Evolutionary conservation across 1,140 invertebrate species (phyloP), one percentile per base, ranked within the genome.

Genomic region (Apocrypta bakeri): DNA sequence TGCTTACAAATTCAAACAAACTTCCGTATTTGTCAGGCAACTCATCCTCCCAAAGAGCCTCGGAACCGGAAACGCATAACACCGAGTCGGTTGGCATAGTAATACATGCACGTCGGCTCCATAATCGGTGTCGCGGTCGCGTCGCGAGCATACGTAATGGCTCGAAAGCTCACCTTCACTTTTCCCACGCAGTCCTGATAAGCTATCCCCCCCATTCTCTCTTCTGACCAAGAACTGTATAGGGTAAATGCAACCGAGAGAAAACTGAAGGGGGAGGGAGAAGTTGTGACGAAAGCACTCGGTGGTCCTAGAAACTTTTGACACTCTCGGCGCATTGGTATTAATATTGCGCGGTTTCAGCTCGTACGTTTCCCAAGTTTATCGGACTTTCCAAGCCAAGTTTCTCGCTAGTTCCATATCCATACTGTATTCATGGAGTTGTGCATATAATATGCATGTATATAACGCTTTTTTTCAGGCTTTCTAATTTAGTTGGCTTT

Each of bases 281-380:
- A 56, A 66, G 27, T 66, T 27, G 25, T 21, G 72, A 2, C 14
- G 17, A 56, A 81, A 75, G 33, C 80, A 75, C 72, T 69, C 37
- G 74, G 66, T 2, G 69, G 66, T 56, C 29, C 82, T 81, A 25
- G 27, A 85, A 88, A 87, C 86, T 88, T 88, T 85, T 87, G 86
- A 87, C 84, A 85, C 85, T 84, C 82, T 86, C 80, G 64, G 84
- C 48, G 21, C 86, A 87, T 87, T 87, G 86, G 86, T 88, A 88
- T 88, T 88, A 88, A 88, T 88, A 87, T 87, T 84, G 83, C 81
- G 84, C 17, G 61, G 84, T 86, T 85, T 73, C 84, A 37, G 21
- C 40, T 48, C 29, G 27, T 8, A 64, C 42, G 29, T 7, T 24
- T 33, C n/a, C 37, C 33, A 72, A 72, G 69, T 72, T 75, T 75